Percentiles rank a stretch among this genome's conserved stretches.
Evolutionary conservation across 2,113 vertebrate genomes (phyloP).

Genomic region (Pungitius pungitius): DNA sequence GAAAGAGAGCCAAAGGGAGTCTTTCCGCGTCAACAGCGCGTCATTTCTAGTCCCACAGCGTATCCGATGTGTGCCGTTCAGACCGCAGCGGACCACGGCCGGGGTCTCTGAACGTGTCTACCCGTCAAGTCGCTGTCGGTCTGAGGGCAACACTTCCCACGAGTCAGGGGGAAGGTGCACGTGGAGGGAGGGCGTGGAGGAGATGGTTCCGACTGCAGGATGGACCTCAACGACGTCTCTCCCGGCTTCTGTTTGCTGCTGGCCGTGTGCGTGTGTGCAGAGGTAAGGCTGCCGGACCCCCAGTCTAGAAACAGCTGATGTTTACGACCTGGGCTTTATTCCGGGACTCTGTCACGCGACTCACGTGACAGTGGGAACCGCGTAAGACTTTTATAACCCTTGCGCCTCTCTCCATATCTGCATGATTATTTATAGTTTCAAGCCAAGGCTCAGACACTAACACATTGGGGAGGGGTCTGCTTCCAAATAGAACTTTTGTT

Average conservation of each 20-base stretch:
- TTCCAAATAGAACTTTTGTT: neutral
- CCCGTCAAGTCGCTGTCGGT: no score
- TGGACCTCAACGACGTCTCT: constrained; percentile 38
- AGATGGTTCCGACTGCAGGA: constrained; percentile 47
- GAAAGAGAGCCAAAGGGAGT: neutral
- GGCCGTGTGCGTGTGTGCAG: constrained; percentile 25
- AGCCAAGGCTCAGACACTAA: neutral
- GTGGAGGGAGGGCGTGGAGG: constrained; percentile 25
- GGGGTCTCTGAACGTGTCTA: neutral
- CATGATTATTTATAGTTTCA: neutral
- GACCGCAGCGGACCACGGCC: neutral
- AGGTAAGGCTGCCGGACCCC: constrained; percentile 34
- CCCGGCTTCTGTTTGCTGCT: constrained; percentile 28
- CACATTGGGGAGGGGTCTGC: neutral
- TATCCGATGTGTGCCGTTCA: neutral
- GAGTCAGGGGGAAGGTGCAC: neutral
- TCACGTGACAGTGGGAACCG: neutral
- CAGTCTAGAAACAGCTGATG: neutral
- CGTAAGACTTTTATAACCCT: neutral
- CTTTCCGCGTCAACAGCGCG: constrained; percentile 30
- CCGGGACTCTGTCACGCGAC: neutral
- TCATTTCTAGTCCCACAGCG: constrained; percentile 35
- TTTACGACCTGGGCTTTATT: neutral
- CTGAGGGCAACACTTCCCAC: neutral
- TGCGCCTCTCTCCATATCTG: neutral